Evolutionary conservation across 2,113 vertebrate species (phyloP).

Genomic region (Puntigrus tetrazona): DNA sequence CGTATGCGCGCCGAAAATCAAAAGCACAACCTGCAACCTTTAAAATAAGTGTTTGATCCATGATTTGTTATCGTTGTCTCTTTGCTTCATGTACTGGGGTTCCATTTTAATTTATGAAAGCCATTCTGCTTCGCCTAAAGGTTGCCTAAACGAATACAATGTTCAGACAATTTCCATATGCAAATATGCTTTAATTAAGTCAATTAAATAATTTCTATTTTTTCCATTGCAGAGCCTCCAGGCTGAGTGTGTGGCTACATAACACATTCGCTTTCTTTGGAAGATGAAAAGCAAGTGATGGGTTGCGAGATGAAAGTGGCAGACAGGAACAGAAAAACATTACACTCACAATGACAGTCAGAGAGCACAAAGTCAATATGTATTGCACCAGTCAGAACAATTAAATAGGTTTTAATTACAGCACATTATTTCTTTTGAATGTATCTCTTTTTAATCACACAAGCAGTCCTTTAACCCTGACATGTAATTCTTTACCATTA

Average conservation of each 20-base stretch:
- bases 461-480: neutral
- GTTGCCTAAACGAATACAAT: conserved; percentile 75
- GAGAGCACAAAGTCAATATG: neutral
- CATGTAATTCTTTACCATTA: neutral
- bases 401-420: neutral
- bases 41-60: neutral
- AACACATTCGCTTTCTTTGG: conserved; percentile 12
- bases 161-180: conserved; percentile 79
- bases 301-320: conserved; percentile 8
- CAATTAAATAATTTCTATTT: conserved; percentile 71
- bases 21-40: neutral
- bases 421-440: neutral
- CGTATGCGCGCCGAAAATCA: neutral
- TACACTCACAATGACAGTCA: neutral
- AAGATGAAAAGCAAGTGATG: conserved; percentile 6
- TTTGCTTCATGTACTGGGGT: conserved; percentile 49
- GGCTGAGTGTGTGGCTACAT: conserved; percentile 57
- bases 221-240: conserved; percentile 65
- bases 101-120: conserved; percentile 70
- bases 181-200: conserved; percentile 81
- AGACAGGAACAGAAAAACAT: neutral
- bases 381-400: neutral
- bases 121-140: conserved; percentile 73
- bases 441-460: neutral
- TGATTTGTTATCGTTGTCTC: conserved; percentile 55